Base-by-base conservation (phyloP, 2,888 invertebrate species). In the Ypsolopha scabrella region DNA sequence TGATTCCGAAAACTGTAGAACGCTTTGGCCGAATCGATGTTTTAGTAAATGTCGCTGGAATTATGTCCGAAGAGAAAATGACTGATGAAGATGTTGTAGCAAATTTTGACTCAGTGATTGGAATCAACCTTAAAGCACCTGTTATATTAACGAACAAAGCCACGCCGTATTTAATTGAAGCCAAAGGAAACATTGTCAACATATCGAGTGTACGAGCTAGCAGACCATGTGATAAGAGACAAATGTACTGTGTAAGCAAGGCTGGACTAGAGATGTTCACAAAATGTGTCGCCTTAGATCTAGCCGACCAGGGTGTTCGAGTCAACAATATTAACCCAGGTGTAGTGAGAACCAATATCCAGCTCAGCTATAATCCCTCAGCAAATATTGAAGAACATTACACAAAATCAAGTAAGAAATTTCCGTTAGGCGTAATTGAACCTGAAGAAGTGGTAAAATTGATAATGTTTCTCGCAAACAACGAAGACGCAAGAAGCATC, bases 401-500 rank as follows among this genome's bases (percentile, higher is more conserved):
- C 43, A 14, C 11, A 7, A 36, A 35, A 36, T 34, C 34, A 6
- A 7, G 14, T 7, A 47, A 36, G 35, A 46, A 36, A 38, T 36
- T 41, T n/a, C 43, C 13, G 13, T 37, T 41, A 33, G 41, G 49
- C 24, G 24, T 49, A 6, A 24, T 34, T 10, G 49, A 41, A n/a
- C 49, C 49, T 6, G 49, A 24, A 54, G 57, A 62, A 57, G 55
- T 61, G 55, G 54, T 53, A 48, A 55, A 60, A 57, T 57, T 60
- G 57, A 60, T 63, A 58, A 58, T 52, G 51, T 51, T 55, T 51
- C 52, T 56, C 50, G 55, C 52, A 47, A 54, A 54, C 14, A 54
- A 53, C 24, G 47, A 51, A n/a, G 41, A 10, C 2, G 39, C 49
- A 35, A 47, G 35, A 14, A 45, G 48, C 53, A 43, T 51, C 51